phyloP scores from a whole-genome alignment of 2,888 invertebrate species.

The Eristalinus sepulchralis region DNA sequence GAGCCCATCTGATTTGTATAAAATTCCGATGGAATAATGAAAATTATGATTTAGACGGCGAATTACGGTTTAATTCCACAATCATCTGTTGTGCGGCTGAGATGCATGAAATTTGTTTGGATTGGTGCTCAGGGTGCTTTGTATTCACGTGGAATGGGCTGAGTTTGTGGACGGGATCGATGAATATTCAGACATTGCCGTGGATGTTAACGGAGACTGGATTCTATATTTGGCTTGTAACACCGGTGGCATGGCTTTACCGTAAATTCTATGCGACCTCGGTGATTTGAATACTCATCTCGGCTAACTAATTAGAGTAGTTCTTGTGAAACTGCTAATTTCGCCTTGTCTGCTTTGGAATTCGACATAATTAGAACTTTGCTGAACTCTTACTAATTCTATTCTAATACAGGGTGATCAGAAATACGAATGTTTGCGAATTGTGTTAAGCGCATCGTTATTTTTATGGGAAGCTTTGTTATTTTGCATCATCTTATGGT shows the following conservation, averaged over 20 bases:
- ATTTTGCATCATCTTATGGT: too few species aligned
- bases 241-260: neutral
- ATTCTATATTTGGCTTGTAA: neutral
- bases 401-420: neutral
- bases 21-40: constrained; percentile 2
- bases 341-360: neutral
- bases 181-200: neutral
- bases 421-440: neutral
- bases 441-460: too few species aligned
- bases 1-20: constrained; percentile 7
- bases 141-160: neutral
- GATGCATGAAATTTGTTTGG: constrained; percentile 9
- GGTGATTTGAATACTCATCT: neutral
- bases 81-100: constrained; percentile 6
- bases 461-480: too few species aligned
- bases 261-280: neutral
- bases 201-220: neutral
- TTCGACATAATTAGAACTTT: neutral
- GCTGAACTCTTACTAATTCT: neutral
- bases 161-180: neutral
- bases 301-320: neutral
- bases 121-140: constrained; percentile 3
- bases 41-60: constrained; percentile 26
- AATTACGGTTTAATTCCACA: constrained; percentile 18
- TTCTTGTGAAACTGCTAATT: neutral